Evolutionary conservation across 2,888 invertebrate genomes (phyloP), one percentile per base, ranked within the genome.

Genomic region (Camponotus fellah): DNA sequence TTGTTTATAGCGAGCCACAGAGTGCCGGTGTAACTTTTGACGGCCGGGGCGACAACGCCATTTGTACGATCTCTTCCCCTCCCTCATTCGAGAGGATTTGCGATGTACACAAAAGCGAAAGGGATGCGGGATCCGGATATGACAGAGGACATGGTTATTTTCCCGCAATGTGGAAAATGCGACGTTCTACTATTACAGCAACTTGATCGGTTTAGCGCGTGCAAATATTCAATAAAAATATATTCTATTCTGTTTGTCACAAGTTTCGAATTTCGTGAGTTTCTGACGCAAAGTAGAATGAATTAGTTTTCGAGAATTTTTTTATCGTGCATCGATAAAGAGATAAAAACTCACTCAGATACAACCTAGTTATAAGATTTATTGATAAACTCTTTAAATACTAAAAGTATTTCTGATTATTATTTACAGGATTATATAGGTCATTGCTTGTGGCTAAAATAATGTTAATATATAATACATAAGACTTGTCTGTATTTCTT

Each of bases 81-180:
- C 58, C 43, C 46, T 9, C 37, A 10, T 17, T 60, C 46, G 49
- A 68, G 58, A 71, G 79, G 8, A 43, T 34, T 46, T 60, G 8
- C 46, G 46, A 26, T 46, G 71, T 72, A 72, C 60, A 60, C 60
- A 80, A 80, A 60, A 60, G 71, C 46, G 46, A 26, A 46, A 72
- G 79, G n/a, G 46, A 9, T 17, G 46, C 60, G 21, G 71, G 46
- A 53, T 0, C 58, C 71, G 72, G 79, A 80, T 79, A 60, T 80
- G 79, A 80, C 79, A 72, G 46, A 37, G 46, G 74, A 80, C 72
- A 80, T 46, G 60, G 46, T 80, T 80, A 80, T 80, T 80, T 80
- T 60, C 79, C 79, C 79, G 46, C 79, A 80, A 80, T 80, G 79
- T 80, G 74, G 74, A 80, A 80, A 80, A 72, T 80, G 74, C 46